Conservation (phyloP, 92 coral and sea anemone genomes). For the Hydrozoanthus gracilis region DNA sequence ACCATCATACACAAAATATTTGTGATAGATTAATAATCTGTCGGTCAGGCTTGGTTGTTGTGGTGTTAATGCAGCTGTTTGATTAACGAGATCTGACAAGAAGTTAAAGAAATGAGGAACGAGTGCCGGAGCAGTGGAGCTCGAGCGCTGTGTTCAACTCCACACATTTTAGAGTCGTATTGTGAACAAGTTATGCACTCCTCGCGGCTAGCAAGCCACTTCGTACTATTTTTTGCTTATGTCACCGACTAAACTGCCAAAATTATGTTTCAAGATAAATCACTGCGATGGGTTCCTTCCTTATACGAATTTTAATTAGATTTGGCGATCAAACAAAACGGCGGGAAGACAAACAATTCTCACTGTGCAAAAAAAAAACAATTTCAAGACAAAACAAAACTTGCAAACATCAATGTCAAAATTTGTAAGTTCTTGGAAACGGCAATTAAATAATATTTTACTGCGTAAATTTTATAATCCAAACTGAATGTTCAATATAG, state of each 20-base stretch:
- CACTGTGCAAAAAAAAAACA: conserved; percentile 10
- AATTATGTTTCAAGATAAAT: too few species aligned
- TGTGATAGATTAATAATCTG: conserved; percentile 32
- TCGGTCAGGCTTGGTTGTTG: not conserved
- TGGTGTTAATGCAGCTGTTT: conserved; percentile 36
- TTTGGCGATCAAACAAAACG: conserved; percentile 41
- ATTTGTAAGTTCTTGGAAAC: conserved; percentile 13
- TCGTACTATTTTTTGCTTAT: too few species aligned
- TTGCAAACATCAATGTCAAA: conserved; percentile 7
- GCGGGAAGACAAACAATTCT: conserved; percentile 33
- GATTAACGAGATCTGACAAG: not conserved
- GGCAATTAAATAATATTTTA: conserved; percentile 20
- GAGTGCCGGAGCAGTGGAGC: not conserved
- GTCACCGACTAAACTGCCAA: not conserved
- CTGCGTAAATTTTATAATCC: not conserved
- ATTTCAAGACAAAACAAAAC: conserved; percentile 19
- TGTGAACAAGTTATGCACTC: too few species aligned
- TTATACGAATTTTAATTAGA: conserved; percentile 43
- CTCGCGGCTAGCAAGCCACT: too few species aligned
- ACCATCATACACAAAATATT: conserved; percentile 14
- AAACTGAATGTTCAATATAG: not conserved
- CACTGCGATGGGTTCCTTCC: not conserved
- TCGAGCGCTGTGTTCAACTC: not conserved
- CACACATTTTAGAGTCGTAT: not conserved
- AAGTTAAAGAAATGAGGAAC: not conserved